Conservation (phyloP, 2,797 vertebrate species). For the Valencia hispanica region DNA sequence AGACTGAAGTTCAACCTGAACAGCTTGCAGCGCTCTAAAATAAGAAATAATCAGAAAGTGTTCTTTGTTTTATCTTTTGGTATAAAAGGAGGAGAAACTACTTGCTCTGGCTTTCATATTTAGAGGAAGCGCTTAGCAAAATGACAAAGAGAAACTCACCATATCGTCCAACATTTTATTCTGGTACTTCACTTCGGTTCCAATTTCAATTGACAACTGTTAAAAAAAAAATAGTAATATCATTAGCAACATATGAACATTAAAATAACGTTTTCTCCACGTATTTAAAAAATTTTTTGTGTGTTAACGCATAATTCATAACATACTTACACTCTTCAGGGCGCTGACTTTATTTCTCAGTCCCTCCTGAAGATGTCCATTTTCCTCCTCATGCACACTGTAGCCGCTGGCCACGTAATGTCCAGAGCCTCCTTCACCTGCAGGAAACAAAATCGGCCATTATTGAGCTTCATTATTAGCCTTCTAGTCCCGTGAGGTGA, state of each 20-base stretch:
- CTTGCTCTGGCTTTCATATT: not conserved
- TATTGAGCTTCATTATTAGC: not conserved
- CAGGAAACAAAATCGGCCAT: not conserved
- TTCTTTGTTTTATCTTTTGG: not conserved
- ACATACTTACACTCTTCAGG: constrained; percentile 90
- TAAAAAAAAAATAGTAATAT: constrained; percentile 22
- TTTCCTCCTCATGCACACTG: constrained; percentile 94
- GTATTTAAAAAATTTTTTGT: not conserved
- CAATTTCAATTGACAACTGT: constrained; percentile 97
- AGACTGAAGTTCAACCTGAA: not conserved
- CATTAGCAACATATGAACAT: not conserved
- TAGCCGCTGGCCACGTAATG: constrained; percentile 88
- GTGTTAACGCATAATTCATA: not conserved
- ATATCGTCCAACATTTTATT: constrained; percentile 93
- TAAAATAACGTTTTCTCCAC: not conserved
- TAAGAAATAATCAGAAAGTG: not conserved
- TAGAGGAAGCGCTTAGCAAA: not conserved
- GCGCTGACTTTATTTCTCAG: constrained; percentile 91
- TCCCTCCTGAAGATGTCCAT: constrained; percentile 91
- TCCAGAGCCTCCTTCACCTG: constrained; percentile 78
- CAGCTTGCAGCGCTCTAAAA: not conserved
- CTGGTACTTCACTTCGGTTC: constrained; percentile 94
- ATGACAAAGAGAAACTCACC: constrained; percentile 80
- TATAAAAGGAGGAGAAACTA: not conserved
- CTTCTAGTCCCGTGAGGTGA: rapidly evolving